Percentiles rank a stretch among this genome's conserved stretches.
These are phyloP conservation scores for Miichthys miiuy DNA, from an alignment of 2,797 vertebrate genomes.

Conservation along the genomic window DNA sequence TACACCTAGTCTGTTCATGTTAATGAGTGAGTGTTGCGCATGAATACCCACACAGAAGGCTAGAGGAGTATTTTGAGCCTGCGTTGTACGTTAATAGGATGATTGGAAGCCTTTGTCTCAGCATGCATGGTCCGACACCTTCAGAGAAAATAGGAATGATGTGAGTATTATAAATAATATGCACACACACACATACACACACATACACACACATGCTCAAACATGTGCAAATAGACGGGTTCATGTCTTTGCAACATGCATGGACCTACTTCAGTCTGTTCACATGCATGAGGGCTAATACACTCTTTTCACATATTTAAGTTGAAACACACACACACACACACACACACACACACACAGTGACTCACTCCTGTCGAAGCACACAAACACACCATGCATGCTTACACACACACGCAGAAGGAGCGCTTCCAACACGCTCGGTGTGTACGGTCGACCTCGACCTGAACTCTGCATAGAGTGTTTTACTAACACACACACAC, in stretches of 20 bases:
- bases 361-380: conserved; percentile 34
- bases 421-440: conserved; percentile 13
- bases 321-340: neutral
- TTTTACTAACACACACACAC: conserved; percentile 15
- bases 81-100: conserved; percentile 71
- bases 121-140: conserved; percentile 66
- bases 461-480: conserved; percentile 8
- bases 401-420: conserved; percentile 7
- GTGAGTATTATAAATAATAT: conserved; percentile 58
- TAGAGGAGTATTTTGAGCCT: conserved; percentile 68
- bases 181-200: conserved; percentile 43
- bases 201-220: conserved; percentile 8
- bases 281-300: conserved; percentile 16
- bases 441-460: conserved; percentile 5
- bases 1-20: conserved; percentile 22
- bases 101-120: conserved; percentile 70
- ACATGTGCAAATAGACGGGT: conserved; percentile 10
- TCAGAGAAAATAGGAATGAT: conserved; percentile 68
- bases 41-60: conserved; percentile 47
- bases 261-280: neutral
- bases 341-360: neutral
- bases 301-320: neutral
- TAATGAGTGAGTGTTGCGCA: conserved; percentile 32
- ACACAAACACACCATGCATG: neutral
- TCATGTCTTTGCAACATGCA: conserved; percentile 23